Conservation (phyloP, 1,140 invertebrate genomes). For the Lordiphosa stackelbergi region DNA sequence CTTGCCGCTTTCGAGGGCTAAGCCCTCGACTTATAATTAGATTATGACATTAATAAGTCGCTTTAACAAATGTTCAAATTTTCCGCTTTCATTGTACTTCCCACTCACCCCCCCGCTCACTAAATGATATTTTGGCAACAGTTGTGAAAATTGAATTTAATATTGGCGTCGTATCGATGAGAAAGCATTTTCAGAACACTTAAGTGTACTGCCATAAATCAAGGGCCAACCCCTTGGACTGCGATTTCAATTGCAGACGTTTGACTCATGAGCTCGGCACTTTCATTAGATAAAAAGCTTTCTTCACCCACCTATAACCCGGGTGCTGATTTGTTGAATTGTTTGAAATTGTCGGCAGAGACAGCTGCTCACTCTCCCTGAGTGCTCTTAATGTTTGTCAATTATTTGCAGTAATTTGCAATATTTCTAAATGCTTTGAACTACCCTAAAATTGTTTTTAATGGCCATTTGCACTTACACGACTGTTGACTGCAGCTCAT, state of each 20-base stretch:
- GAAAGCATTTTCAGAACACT: constrained; percentile 53
- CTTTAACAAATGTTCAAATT: constrained; percentile 72
- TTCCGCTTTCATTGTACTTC: constrained; percentile 20
- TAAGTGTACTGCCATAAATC: constrained; percentile 55
- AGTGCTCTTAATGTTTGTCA: constrained; percentile 67
- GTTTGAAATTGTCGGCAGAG: constrained; percentile 27
- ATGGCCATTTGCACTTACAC: constrained; percentile 71
- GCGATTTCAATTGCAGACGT: constrained; percentile 1
- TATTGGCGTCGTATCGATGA: constrained; percentile 53
- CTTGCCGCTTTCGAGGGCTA: constrained; percentile 20
- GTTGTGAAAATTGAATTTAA: constrained; percentile 69
- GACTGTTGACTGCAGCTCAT: constrained; percentile 30
- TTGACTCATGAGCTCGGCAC: constrained; percentile 33
- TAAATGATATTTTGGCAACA: constrained; percentile 59
- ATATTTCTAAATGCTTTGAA: constrained; percentile 68
- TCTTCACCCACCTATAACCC: constrained; percentile 20
- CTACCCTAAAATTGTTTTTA: constrained; percentile 73
- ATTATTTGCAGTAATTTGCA: constrained; percentile 75
- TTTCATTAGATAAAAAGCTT: constrained; percentile 71
- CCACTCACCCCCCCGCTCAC: constrained; percentile 15
- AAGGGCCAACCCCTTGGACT: constrained; percentile 46
- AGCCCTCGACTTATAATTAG: constrained; percentile 63
- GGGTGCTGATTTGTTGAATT: constrained; percentile 30
- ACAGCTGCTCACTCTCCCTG: constrained; percentile 11
- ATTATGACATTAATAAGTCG: constrained; percentile 73